Evolutionary conservation across 2,888 invertebrate genomes (phyloP).

Genomic region (Dexiosoma caninum): DNA sequence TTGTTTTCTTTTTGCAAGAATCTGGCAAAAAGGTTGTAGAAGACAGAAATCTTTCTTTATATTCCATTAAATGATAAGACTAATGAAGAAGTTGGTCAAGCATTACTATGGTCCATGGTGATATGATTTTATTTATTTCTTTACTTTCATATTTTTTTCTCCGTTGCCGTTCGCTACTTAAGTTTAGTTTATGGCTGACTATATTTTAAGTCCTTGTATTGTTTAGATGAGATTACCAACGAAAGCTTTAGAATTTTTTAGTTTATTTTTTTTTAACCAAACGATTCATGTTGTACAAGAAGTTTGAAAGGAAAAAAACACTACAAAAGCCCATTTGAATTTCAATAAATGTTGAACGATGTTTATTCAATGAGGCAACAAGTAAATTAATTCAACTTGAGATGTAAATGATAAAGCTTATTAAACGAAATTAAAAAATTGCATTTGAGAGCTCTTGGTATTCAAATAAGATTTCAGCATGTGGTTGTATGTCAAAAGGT

Average conservation of each 20-base stretch:
- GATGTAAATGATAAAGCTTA: too few species aligned
- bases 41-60: constrained; percentile 18
- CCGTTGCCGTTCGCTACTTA: not conserved
- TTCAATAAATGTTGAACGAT: not conserved
- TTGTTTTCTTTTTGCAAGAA: not conserved
- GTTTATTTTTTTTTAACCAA: not conserved
- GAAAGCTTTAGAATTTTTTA: constrained; percentile 7
- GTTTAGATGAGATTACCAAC: constrained; percentile 39
- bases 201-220: constrained; percentile 30
- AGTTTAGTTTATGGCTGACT: constrained; percentile 30
- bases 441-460: too few species aligned
- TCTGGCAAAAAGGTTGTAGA: constrained; percentile 17
- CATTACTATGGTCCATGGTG: constrained; percentile 31
- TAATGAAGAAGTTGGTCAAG: constrained; percentile 52
- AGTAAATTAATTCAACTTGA: not conserved
- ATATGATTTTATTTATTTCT: constrained; percentile 31
- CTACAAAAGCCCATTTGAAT: not conserved
- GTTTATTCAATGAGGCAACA: not conserved
- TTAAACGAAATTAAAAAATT: too few species aligned
- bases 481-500: too few species aligned
- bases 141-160: not conserved
- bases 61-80: constrained; percentile 54
- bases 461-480: not conserved
- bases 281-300: not conserved
- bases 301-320: not conserved